Percentiles rank a stretch among this genome's conserved stretches.
phyloP scores from a whole-genome alignment of 2,113 vertebrate species.

The Todiramphus saurophagus region DNA sequence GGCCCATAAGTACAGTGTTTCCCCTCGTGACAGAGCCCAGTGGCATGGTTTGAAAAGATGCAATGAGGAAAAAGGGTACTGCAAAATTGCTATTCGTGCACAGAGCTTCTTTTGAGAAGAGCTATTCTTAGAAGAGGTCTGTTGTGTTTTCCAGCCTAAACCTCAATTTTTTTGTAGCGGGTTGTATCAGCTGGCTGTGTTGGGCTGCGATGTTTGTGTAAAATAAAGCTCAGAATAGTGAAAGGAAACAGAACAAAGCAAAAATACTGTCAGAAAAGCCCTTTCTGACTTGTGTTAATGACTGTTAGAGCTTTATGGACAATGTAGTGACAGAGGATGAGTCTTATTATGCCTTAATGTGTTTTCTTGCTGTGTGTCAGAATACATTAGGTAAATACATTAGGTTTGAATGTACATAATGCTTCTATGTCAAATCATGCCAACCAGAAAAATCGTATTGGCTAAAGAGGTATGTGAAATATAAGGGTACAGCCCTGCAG shows the following conservation, averaged over 20 bases:
- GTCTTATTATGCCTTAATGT: not conserved
- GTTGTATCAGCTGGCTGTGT: not conserved
- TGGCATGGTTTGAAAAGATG: not conserved
- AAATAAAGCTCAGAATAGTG: not conserved
- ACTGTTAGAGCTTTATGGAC: not conserved
- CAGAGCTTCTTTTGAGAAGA: not conserved
- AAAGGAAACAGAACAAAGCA: not conserved
- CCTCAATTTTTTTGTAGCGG: not conserved
- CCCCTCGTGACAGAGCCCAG: not conserved
- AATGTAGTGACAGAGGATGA: not conserved
- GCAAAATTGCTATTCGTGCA: not conserved
- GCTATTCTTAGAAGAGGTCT: not conserved
- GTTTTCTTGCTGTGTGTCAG: not conserved
- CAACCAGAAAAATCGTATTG: not conserved
- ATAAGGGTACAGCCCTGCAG: not conserved
- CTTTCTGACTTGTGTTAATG: not conserved
- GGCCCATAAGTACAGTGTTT: not conserved
- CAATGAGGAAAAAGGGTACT: not conserved
- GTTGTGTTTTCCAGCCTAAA: not conserved
- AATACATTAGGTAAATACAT: not conserved
- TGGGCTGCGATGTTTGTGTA: not conserved
- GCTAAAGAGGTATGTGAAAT: not conserved
- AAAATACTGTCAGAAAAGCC: not conserved
- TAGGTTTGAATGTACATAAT: rapidly evolving
- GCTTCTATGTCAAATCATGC: not conserved